Base-by-base conservation (phyloP, 2,113 vertebrate genomes). In the Chelonoidis abingdonii region DNA sequence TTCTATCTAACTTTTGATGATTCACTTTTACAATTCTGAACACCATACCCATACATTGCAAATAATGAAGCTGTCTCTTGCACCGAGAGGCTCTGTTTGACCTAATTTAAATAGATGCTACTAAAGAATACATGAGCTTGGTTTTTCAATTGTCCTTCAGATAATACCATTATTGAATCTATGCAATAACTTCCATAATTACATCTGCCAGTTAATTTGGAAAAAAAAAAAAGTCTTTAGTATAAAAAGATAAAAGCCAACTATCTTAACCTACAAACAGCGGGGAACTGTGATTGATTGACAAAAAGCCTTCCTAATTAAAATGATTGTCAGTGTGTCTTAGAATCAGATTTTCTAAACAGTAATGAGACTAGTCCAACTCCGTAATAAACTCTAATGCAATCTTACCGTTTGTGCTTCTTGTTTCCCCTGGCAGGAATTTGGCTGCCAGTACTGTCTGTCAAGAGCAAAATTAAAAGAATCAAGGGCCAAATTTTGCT, bases 281-380 rank as follows among this genome's bases (percentile, higher is more conserved):
- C 95, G 92, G 97, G 96, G 94, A 97, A 89, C 59, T 56, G 17
- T 91, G 93, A 94, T 56, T 44, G 41, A 41, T 41, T 96, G 97
- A 97, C 95, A 97, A 93, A 97, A 96, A 91, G 91, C 94, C 95
- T 95, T 97, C 95, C 95, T 97, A 98, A 98, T 98, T 98, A 98
- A 95, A 96, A 94, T 95, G 88, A 91, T 94, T 98, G 98, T 97
- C 96, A 96, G 92, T 97, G 94, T 95, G 79, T 93, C 92, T 98
- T 98, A 97, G 84, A 95, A 90, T 97, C 94, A 93, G 92, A 76
- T 81, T 95, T 93, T 87, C 83, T 94, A 94, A 95, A 93, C 90
- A 97, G 85, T 95, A 96, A 96, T 96, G 97, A 96, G 94, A 44
- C 72, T 95, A 89, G 44, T 84, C 83, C 27, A 76, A 87, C 86